phyloP scores from a whole-genome alignment of 1,140 invertebrate species.

The Sipha flava region DNA sequence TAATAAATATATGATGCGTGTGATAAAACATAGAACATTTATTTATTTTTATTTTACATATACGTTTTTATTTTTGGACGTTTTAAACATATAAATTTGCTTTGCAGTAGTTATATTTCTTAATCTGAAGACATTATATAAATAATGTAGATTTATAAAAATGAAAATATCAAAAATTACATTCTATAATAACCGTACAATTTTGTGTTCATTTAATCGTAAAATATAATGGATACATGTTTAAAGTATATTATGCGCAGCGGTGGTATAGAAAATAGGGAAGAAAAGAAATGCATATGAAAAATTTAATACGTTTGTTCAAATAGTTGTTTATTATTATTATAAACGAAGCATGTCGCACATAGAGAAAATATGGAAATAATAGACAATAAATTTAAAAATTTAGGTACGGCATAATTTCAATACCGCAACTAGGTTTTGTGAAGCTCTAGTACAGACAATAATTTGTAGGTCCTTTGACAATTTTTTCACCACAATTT shows the following conservation, averaged over 20 bases:
- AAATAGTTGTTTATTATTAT: constrained; percentile 19
- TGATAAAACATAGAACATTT: background rate
- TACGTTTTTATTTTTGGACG: background rate
- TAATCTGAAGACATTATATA: background rate
- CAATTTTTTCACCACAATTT: no score
- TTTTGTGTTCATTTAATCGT: background rate
- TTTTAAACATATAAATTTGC: background rate
- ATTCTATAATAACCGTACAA: background rate
- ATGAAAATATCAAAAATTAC: background rate
- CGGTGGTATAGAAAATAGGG: no score
- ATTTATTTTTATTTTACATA: background rate
- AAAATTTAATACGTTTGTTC: background rate
- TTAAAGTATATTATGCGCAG: background rate
- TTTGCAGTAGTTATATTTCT: background rate
- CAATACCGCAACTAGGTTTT: no score
- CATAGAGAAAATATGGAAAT: background rate
- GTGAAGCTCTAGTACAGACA: no score
- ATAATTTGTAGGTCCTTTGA: no score
- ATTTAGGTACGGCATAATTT: no score
- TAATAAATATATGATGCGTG: background rate
- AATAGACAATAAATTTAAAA: no score
- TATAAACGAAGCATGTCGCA: background rate
- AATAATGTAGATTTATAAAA: background rate
- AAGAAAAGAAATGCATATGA: background rate
- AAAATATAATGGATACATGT: background rate